Evolutionary conservation across 1,140 invertebrate species (phyloP), one percentile per base, ranked within the genome.

Genomic region (Bombyx mori): DNA sequence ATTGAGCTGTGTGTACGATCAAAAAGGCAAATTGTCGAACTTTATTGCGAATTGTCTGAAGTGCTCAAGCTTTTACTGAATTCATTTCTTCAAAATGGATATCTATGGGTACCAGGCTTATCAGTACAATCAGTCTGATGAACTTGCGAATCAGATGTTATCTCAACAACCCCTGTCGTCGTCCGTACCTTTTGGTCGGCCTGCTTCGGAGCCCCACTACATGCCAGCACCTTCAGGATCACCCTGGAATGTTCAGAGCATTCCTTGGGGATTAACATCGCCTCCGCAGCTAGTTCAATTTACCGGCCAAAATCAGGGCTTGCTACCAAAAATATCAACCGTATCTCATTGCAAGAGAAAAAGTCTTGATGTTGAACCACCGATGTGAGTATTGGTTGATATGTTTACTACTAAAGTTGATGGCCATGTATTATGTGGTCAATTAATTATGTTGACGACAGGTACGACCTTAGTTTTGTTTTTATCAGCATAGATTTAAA

Each of bases 241-340:
- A 10, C 88, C 86, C 1, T 89, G 88, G 88, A 88, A 83, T 54
- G 63, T 81, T 6, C 80, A 86, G 55, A 73, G 75, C 7, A 48
- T 88, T 53, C 62, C 83, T 0, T 89, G 87, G 87, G 83, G 84
- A 6, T 66, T 81, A 60, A 58, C 70, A 43, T 81, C 82, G 12
- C 82, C 85, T 0, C 83, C 82, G 5, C 68, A 75, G 7, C 61
- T 88, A 7, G 84, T 89, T 0, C 76, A 87, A 50, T 89, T 89
- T 53, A 87, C 86, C n/a, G 87, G 68, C 8, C 69, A 75, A 60
- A 68, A 48, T n/a, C 58, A 61, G 44, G 42, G 22, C 8, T 9
- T 61, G 42, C 71, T 74, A 12, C 42, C 50, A 3, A 75, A 78
- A 65, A 48, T 71, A 47, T 57, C 69, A 48, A 57, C 78, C 42